Percentiles rank a stretch among this genome's conserved stretches.
These are phyloP conservation scores for Lepidocyrtinus sp. DNA, from an alignment of 2,888 invertebrate species.

Conservation along the genomic window DNA sequence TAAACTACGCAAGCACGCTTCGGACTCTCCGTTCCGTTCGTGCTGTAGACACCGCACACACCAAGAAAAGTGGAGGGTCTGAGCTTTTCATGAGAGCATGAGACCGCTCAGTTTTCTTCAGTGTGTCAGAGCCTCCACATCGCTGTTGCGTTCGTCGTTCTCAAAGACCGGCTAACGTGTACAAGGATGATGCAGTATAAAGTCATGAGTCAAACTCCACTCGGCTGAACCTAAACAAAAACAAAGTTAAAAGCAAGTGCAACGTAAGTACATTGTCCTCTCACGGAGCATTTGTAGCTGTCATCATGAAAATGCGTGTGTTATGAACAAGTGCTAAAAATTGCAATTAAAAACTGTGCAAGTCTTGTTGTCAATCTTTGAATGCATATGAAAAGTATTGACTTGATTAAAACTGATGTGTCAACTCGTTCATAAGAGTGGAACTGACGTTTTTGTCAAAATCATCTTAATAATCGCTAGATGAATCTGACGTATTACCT, in stretches of 20 bases:
- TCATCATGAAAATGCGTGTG: not conserved
- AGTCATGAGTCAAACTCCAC: not conserved
- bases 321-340: no score
- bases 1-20: not conserved
- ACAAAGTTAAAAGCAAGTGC: not conserved
- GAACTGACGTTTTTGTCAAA: no score
- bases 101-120: conserved; percentile 56
- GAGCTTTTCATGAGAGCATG: conserved; percentile 36
- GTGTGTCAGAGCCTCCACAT: conserved; percentile 64
- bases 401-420: no score
- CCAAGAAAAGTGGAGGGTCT: conserved; percentile 11
- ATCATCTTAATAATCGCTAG: no score
- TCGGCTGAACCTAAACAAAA: conserved; percentile 23
- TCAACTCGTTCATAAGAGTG: no score
- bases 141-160: conserved; percentile 53
- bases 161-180: conserved; percentile 61
- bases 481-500: no score
- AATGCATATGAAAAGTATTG: no score
- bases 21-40: no score
- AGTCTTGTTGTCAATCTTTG: no score
- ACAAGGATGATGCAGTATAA: not conserved
- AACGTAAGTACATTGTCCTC: not conserved
- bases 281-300: not conserved
- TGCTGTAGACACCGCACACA: no score
- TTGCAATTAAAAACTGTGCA: no score